These are phyloP conservation scores for Scomber colias DNA, from an alignment of 2,113 vertebrate species.

Conservation along the genomic window DNA sequence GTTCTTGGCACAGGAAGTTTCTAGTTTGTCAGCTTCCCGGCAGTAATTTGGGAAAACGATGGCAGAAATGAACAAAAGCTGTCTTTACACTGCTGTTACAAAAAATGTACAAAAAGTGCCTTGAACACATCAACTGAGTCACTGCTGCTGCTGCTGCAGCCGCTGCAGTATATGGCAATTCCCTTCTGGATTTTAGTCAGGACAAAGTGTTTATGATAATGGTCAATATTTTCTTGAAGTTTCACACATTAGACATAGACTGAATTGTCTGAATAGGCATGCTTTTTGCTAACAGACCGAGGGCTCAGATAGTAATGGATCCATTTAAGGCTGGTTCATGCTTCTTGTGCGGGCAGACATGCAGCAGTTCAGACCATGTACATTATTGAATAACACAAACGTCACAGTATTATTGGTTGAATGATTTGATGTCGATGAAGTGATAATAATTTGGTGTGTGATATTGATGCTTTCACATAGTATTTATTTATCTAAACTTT, in stretches of 20 bases:
- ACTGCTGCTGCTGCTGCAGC: constrained; percentile 3
- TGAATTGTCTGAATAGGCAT: too few relatives aligned
- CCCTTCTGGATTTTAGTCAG: neutral
- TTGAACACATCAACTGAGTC: constrained; percentile 21
- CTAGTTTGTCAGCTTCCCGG: neutral
- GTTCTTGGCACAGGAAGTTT: neutral
- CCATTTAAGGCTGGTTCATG: constrained; percentile 2
- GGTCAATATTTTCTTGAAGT: neutral
- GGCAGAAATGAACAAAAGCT: neutral
- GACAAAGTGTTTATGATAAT: neutral
- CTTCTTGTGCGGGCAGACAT: neutral
- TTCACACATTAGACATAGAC: neutral
- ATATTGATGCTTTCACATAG: too few relatives aligned
- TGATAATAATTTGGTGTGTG: too few relatives aligned
- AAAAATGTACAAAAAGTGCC: constrained; percentile 1
- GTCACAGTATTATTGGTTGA: too few relatives aligned
- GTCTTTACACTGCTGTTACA: neutral
- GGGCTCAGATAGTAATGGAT: neutral
- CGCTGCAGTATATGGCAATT: neutral
- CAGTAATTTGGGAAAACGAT: constrained; percentile 11
- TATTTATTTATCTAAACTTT: too few relatives aligned
- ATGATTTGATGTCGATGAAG: too few relatives aligned
- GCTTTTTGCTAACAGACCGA: neutral
- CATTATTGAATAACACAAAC: too few relatives aligned
- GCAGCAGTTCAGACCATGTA: too few relatives aligned